Evolutionary conservation across 2,888 invertebrate genomes (phyloP).

Genomic region (Amitus sp.): DNA sequence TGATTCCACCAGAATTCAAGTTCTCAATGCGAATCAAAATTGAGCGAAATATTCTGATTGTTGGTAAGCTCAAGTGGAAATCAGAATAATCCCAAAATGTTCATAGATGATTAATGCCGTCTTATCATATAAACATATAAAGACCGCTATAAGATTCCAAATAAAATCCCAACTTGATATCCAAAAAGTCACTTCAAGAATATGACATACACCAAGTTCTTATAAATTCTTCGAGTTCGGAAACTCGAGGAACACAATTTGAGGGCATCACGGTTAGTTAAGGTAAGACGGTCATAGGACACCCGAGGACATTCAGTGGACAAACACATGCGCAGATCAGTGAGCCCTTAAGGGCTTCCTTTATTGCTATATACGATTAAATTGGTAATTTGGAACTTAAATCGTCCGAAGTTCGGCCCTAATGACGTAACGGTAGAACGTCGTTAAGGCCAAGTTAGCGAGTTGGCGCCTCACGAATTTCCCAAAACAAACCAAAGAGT

Average conservation of each 20-base stretch:
- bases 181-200: too few species aligned
- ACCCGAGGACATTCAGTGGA: conserved; percentile 54
- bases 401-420: conserved; percentile 59
- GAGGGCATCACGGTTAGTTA: conserved; percentile 60
- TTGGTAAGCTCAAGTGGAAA: too few species aligned
- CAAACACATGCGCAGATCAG: conserved; percentile 63
- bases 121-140: too few species aligned
- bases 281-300: conserved; percentile 55
- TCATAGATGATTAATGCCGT: too few species aligned
- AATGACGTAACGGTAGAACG: conserved; percentile 64
- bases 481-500: conserved; percentile 21
- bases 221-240: too few species aligned
- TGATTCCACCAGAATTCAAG: too few species aligned
- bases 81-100: too few species aligned
- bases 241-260: conserved; percentile 48
- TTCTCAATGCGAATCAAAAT: too few species aligned
- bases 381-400: conserved; percentile 65
- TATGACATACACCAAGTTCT: too few species aligned
- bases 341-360: conserved; percentile 49
- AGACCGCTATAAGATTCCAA: too few species aligned
- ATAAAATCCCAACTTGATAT: too few species aligned
- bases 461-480: conserved; percentile 55
- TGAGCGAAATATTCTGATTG: too few species aligned
- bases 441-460: conserved; percentile 58
- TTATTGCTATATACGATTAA: conserved; percentile 62